Percentiles rank a stretch among this genome's conserved stretches.
Conservation (phyloP, 2,113 vertebrate genomes). For the Dryoscopus gambensis region DNA sequence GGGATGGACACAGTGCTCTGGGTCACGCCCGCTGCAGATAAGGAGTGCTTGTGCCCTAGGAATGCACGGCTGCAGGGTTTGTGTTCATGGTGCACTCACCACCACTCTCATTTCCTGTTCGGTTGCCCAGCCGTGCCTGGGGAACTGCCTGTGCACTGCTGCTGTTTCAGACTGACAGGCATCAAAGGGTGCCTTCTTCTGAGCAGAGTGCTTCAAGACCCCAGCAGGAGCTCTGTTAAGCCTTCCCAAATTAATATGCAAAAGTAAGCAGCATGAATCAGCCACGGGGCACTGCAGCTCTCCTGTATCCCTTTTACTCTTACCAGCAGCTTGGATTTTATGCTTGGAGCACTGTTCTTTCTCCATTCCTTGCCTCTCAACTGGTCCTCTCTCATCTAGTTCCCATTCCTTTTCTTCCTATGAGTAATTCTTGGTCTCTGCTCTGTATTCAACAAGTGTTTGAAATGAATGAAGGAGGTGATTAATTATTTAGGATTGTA, state of each 20-base stretch:
- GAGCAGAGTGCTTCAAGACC: neutral
- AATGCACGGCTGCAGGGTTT: neutral
- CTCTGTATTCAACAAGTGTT: slow-evolving; percentile 45
- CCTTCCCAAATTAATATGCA: slow-evolving; percentile 32
- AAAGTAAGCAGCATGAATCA: neutral
- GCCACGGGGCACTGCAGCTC: neutral
- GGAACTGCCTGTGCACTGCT: neutral
- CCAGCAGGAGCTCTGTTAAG: neutral
- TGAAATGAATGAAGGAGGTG: slow-evolving; percentile 22
- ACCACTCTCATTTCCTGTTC: rapidly evolving
- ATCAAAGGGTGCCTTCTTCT: neutral
- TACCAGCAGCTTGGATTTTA: neutral
- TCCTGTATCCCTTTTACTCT: neutral
- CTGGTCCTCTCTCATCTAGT: neutral
- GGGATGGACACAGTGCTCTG: neutral
- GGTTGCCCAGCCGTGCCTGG: neutral
- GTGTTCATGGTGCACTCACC: neutral
- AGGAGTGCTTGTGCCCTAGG: neutral
- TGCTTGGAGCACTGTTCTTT: neutral
- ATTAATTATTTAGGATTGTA: slow-evolving; percentile 55
- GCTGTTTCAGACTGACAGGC: neutral
- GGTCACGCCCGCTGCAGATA: neutral
- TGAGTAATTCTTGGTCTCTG: slow-evolving; percentile 5
- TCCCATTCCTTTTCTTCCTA: neutral
- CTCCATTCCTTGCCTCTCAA: neutral